Evolutionary conservation across 2,113 vertebrate species (phyloP), one percentile per base, ranked within the genome.

Genomic region (Caranx ignobilis): DNA sequence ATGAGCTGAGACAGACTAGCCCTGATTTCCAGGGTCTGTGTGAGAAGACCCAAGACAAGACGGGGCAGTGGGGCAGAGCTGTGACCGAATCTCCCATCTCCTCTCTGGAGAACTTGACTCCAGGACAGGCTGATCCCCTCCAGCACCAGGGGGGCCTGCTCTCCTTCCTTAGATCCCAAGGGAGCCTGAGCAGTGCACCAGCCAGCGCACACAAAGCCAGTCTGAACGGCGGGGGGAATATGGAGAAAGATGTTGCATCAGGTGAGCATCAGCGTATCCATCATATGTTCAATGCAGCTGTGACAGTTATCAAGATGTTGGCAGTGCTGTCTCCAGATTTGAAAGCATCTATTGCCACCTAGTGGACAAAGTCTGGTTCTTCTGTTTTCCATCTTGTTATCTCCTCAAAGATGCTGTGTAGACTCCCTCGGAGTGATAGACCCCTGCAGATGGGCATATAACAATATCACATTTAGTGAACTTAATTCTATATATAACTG

Each of bases 121-220:
- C 95, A 0, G 97, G 96, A 75, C 95, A 95, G 93, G 88, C 83
- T 52, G 94, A 94, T 84, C 94, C 95, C 0, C 77, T 89, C 68
- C 84, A 96, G 93, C 96, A 97, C 87, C 96, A 96, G 62, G 91
- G 95, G 82, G 96, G 95, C 92, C 94, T 97, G 94, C 95, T 99
- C 87, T 97, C 97, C 77, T 96, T 97, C 91, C 95, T 98, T 91
- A 95, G 96, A 93, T 96, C 97, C 92, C 97, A 97, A 92, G 96
- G 96, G 87, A 94, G 91, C 77, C 96, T 96, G 87, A 95, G 94
- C 94, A 92, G 95, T 89, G 92, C 95, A 86, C 94, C 96, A 93
- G 95, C 95, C 92, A 95, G 96, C 55, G 93, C 95, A 88, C 95
- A 96, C 89, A 94, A 94, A 75, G 93, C 89, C 93, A 94, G 91